Base-by-base conservation (phyloP, 1,140 invertebrate species). In the Oppia nitens region DNA sequence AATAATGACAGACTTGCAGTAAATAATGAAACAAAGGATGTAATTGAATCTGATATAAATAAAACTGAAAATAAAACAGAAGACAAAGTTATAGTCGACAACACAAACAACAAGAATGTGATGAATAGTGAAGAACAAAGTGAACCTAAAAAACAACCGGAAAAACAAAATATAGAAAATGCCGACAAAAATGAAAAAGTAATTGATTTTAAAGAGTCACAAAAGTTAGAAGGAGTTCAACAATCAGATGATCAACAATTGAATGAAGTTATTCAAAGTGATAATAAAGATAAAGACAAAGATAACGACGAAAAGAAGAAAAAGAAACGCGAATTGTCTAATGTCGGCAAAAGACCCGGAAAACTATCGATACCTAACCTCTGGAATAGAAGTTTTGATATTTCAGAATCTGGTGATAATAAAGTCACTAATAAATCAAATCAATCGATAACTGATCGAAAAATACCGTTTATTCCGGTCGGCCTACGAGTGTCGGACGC, bases 401-500 rank as follows among this genome's bases (percentile, higher is more conserved):
- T 20, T 40, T 26, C 14, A 32, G 6, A 12, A n/a, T 40, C 40
- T 3, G 27, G 2, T 17, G 29, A 25, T 25, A 28, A 20, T 47
- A 55, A 60, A 20, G 21, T 6, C 25, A 55, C 25, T 58, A 28
- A 20, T 47, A 55, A 60, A 20, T 12, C 3, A 40, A 55, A 21
- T 58, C n/a, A 48, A 9, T 24, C 40, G 2, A 45, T 25, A 26
- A 59, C 60, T 6, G 32, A 52, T 23, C 62, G 65, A 59, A 66
- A 67, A 48, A 55, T 64, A 26, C 47, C 62, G 17, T 63, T 68
- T 17, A 62, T 68, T 27, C 67, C 67, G 11, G 59, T 61, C 14
- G 45, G 45, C 11, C 55, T 68, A 21, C 67, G 66, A 60, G 66
- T 69, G 2, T 68, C 65, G 0, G 68, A 70, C 57, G 68, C 64